Percentiles rank a stretch among this genome's conserved stretches.
These are phyloP conservation scores for Argyrosomus japonicus DNA, from an alignment of 2,113 vertebrate species.

Conservation along the genomic window DNA sequence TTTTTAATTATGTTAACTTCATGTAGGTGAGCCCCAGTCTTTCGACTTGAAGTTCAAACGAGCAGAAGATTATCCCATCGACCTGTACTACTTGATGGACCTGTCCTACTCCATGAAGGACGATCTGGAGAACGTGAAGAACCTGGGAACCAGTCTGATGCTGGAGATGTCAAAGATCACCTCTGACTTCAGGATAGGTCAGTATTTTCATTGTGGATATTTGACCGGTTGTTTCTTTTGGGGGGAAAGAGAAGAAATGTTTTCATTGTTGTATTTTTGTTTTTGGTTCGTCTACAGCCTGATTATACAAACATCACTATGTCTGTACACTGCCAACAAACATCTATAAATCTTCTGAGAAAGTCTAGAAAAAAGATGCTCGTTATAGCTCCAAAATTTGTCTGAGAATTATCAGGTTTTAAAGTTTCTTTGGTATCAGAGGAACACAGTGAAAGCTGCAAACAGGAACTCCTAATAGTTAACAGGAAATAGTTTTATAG, in stretches of 20 bases:
- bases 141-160: conserved; percentile 94
- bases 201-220: conserved; percentile 27
- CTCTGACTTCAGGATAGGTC: conserved; percentile 96
- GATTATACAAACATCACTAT: background rate
- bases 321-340: background rate
- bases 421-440: background rate
- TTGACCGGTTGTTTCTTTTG: background rate
- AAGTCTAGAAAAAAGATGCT: background rate
- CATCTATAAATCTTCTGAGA: background rate
- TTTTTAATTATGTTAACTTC: background rate
- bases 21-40: conserved; percentile 92
- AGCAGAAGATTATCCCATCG: conserved; percentile 97
- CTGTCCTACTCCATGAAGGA: conserved; percentile 99
- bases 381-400: background rate
- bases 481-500: background rate
- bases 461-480: background rate
- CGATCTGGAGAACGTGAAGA: conserved; percentile 98
- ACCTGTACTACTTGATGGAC: conserved; percentile 99
- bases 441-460: background rate
- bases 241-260: background rate
- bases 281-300: background rate
- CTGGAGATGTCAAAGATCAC: conserved; percentile 94
- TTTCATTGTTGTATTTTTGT: background rate
- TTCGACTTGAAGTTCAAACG: conserved; percentile 94
- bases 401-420: background rate